A percentile compares a stretch with the other conserved stretches of the same genome.
Evolutionary conservation across 2,888 invertebrate genomes (phyloP).

Genomic region (Camponotus fellah): DNA sequence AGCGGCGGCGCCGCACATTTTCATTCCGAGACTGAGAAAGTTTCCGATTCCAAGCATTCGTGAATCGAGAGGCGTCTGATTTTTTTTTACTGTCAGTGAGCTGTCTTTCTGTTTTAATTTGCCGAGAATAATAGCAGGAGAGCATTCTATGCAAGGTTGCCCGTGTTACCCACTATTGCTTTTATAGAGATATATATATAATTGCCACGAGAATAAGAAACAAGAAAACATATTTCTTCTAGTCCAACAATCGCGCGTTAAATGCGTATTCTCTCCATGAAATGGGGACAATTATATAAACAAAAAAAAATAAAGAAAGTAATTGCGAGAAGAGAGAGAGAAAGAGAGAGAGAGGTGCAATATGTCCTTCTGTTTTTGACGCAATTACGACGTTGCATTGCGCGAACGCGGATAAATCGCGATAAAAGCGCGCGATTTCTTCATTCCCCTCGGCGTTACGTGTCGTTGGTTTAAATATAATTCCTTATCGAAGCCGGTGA

Average conservation of each 20-base stretch:
- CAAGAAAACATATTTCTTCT: background rate
- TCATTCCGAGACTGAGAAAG: slow-evolving; percentile 50
- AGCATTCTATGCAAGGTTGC: background rate
- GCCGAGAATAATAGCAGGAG: background rate
- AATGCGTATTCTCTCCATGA: background rate
- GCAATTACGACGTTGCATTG: slow-evolving; percentile 52
- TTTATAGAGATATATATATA: background rate
- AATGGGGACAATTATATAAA: slow-evolving; percentile 28
- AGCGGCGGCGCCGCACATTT: slow-evolving; percentile 35
- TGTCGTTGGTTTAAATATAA: slow-evolving; percentile 69
- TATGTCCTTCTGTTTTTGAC: slow-evolving; percentile 26
- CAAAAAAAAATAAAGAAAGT: background rate
- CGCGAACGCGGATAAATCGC: slow-evolving; percentile 37
- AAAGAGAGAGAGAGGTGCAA: background rate
- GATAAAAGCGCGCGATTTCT: slow-evolving; percentile 37
- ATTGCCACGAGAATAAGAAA: slow-evolving; percentile 15
- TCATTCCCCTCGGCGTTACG: slow-evolving; percentile 64
- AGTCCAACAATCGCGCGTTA: background rate
- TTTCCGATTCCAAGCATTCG: slow-evolving; percentile 7
- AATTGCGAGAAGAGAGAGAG: background rate
- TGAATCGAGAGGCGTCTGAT: slow-evolving; percentile 16
- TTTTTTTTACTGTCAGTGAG: slow-evolving; percentile 27
- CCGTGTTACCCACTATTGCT: background rate
- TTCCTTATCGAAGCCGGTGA: slow-evolving; percentile 72
- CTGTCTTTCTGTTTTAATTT: background rate